These are phyloP conservation scores for Tribolium castaneum DNA, from an alignment of 1,140 invertebrate species.

Conservation along the genomic window DNA sequence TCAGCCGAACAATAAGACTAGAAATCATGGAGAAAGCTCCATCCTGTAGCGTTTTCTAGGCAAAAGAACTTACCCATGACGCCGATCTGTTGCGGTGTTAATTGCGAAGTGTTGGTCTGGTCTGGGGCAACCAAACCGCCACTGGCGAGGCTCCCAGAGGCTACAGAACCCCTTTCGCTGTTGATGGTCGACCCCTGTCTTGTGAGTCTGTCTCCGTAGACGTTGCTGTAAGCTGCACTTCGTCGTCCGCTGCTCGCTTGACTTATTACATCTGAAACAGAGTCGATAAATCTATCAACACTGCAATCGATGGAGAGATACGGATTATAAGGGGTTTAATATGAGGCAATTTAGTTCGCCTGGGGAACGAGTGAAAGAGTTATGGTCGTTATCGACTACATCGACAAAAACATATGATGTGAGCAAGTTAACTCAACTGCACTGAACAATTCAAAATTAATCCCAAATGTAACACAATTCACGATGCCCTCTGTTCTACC, in stretches of 20 bases:
- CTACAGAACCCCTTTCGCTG: conserved; percentile 68
- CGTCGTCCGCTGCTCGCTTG: conserved; percentile 60
- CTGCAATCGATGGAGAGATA: conserved; percentile 10
- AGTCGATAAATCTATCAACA: conserved; percentile 26
- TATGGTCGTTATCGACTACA: conserved; percentile 4
- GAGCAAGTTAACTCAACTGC: background rate
- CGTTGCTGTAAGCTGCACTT: conserved; percentile 58
- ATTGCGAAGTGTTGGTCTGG: conserved; percentile 61
- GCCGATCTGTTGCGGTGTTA: conserved; percentile 76
- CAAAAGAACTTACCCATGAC: conserved; percentile 72
- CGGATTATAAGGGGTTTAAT: conserved; percentile 31
- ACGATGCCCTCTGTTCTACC: no score
- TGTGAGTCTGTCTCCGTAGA: conserved; percentile 53
- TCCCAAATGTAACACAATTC: no score
- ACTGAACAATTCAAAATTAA: background rate
- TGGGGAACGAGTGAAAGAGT: conserved; percentile 18
- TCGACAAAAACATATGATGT: conserved; percentile 14
- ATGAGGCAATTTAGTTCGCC: conserved; percentile 20
- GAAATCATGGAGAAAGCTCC: background rate
- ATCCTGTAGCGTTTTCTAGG: background rate
- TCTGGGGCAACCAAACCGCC: conserved; percentile 54
- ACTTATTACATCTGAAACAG: conserved; percentile 59
- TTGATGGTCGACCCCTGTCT: conserved; percentile 57
- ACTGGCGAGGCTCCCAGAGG: conserved; percentile 68
- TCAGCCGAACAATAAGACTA: background rate